phyloP scores from a whole-genome alignment of 1,140 invertebrate species.

The Ditylenchus dipsaci region DNA sequence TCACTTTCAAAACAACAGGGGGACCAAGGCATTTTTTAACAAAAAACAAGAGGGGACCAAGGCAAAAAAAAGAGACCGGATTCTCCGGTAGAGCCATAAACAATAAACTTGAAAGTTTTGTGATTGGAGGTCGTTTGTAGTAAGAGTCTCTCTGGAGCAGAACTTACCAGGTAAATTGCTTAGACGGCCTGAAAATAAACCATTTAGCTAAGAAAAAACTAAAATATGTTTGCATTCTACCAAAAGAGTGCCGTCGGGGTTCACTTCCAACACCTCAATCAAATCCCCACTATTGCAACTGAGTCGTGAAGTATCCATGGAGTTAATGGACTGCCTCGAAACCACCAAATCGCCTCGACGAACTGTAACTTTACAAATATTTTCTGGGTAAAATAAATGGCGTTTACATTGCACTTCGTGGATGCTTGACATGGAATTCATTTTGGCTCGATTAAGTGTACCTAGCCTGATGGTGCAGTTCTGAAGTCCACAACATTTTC shows the following conservation, averaged over 20 bases:
- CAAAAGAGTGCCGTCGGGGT: slow-evolving; percentile 19
- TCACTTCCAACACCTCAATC: slow-evolving; percentile 55
- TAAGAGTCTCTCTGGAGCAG: too few species aligned
- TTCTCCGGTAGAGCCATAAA: too few species aligned
- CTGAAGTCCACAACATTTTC: slow-evolving; percentile 18
- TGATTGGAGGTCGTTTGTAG: too few species aligned
- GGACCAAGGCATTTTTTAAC: too few species aligned
- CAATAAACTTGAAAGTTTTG: too few species aligned
- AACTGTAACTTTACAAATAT: slow-evolving; percentile 15
- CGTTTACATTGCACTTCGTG: neutral
- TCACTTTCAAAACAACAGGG: too few species aligned
- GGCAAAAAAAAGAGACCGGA: too few species aligned
- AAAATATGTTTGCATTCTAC: neutral
- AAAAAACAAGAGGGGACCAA: too few species aligned
- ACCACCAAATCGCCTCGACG: slow-evolving; percentile 40
- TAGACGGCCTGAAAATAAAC: slow-evolving; percentile 2
- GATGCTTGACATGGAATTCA: neutral
- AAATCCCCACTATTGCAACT: slow-evolving; percentile 50
- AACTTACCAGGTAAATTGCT: neutral
- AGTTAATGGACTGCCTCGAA: slow-evolving; percentile 46
- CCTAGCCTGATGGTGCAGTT: neutral
- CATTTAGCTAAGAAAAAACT: slow-evolving; percentile 4
- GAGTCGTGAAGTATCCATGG: slow-evolving; percentile 46
- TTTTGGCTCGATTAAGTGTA: neutral
- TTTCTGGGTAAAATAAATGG: neutral